These are phyloP conservation scores for Cheilosia pagana DNA, from an alignment of 2,888 invertebrate genomes.

Conservation along the genomic window DNA sequence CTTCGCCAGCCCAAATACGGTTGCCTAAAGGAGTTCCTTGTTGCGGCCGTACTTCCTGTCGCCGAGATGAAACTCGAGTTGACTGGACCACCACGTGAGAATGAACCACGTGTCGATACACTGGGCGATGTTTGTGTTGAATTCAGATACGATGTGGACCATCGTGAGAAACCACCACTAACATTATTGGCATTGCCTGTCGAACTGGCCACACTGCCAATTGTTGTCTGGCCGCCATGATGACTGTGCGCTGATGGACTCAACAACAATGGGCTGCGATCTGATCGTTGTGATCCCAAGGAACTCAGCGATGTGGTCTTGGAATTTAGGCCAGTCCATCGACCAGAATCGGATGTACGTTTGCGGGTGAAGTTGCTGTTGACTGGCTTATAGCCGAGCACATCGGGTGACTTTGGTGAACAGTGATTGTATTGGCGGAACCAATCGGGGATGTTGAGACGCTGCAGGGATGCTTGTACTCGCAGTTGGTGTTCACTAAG, in stretches of 20 bases:
- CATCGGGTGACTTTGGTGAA: conserved; percentile 76
- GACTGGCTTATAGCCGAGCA: conserved; percentile 86
- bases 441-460: conserved; percentile 98
- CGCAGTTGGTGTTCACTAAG: conserved; percentile 97
- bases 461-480: conserved; percentile 96
- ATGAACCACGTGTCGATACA: conserved; percentile 89
- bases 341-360: conserved; percentile 87
- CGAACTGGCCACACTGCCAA: conserved; percentile 56
- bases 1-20: conserved; percentile 96
- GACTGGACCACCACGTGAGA: conserved; percentile 85
- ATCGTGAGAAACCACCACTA: conserved; percentile 84
- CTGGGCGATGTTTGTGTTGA: conserved; percentile 90
- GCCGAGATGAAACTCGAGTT: conserved; percentile 85
- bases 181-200: conserved; percentile 69
- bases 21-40: conserved; percentile 88
- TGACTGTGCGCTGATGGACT: conserved; percentile 84
- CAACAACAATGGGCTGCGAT: conserved; percentile 83
- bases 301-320: conserved; percentile 94
- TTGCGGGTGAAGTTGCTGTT: conserved; percentile 89
- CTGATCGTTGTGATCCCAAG: conserved; percentile 85
- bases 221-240: conserved; percentile 81
- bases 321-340: conserved; percentile 89
- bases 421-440: conserved; percentile 86
- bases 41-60: conserved; percentile 87
- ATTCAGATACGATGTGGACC: conserved; percentile 91